Evolutionary conservation across 1,140 invertebrate species (phyloP).

Genomic region (Drosophila yakuba): DNA sequence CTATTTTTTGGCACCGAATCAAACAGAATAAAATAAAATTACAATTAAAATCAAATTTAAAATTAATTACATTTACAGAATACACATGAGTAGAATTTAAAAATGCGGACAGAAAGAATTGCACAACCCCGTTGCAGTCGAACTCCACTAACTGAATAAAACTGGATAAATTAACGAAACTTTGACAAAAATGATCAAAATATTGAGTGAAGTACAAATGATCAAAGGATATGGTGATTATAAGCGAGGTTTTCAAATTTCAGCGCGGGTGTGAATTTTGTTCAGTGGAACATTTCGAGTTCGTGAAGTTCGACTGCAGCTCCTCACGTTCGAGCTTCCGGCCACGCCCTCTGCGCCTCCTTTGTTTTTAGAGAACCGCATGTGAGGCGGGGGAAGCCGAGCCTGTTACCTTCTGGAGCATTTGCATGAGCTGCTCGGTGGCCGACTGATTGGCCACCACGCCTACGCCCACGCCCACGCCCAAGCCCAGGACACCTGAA

Average conservation of each 20-base stretch:
- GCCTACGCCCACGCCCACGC: constrained; percentile 49
- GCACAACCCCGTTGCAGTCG: constrained; percentile 53
- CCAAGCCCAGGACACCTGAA: constrained; percentile 38
- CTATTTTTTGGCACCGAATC: constrained; percentile 79
- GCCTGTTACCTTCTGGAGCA: constrained; percentile 82
- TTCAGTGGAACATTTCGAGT: not conserved
- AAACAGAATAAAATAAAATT: constrained; percentile 52
- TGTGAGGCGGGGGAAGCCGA: constrained; percentile 61
- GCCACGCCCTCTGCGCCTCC: not conserved
- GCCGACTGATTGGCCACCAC: constrained; percentile 71
- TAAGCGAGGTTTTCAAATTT: no score
- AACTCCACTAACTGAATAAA: constrained; percentile 5
- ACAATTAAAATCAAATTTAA: constrained; percentile 23
- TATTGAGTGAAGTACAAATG: not conserved
- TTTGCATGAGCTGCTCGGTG: constrained; percentile 82
- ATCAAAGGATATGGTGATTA: no score
- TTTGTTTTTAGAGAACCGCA: constrained; percentile 62
- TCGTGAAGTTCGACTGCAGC: constrained; percentile 29
- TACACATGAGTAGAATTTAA: constrained; percentile 32
- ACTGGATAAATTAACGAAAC: not conserved
- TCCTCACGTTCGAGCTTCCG: not conserved
- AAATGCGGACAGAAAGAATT: constrained; percentile 41
- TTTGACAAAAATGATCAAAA: not conserved
- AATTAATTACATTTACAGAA: constrained; percentile 27
- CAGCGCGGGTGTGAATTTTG: no score